Evolutionary conservation across 2,113 vertebrate genomes (phyloP).

Genomic region (Nycticebus coucang): DNA sequence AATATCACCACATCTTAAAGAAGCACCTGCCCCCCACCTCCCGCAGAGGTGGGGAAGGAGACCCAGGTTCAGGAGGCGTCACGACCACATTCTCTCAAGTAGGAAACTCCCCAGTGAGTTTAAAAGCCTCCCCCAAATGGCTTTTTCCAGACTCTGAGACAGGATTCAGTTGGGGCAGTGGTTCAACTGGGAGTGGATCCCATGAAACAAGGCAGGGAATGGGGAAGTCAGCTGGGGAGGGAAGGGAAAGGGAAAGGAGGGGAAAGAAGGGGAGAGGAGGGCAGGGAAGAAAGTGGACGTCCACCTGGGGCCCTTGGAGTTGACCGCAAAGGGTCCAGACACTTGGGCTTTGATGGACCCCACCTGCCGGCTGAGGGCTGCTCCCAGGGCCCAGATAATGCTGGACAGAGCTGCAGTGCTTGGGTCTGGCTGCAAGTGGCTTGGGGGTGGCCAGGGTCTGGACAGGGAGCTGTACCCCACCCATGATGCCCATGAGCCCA

Average conservation of each 20-base stretch:
- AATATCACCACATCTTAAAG: background rate
- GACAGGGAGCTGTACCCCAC: background rate
- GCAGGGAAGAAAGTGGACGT: no score
- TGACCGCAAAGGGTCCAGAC: background rate
- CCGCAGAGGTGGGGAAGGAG: no score
- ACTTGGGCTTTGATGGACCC: background rate
- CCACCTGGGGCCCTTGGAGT: background rate
- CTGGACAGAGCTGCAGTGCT: no score
- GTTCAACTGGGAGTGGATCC: background rate
- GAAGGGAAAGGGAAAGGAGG: no score
- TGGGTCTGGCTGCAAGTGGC: no score
- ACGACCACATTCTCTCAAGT: no score
- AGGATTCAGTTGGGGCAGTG: background rate
- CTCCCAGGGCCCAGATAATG: background rate
- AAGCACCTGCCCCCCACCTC: background rate
- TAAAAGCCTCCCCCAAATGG: background rate
- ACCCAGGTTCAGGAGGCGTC: background rate
- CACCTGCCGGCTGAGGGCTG: background rate
- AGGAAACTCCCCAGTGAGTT: background rate
- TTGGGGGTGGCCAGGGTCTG: no score
- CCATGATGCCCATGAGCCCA: no score
- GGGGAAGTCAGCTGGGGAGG: no score
- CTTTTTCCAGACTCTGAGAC: background rate
- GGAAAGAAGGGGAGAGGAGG: no score
- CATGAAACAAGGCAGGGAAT: background rate